Evolutionary conservation across 2,113 vertebrate genomes (phyloP).

Genomic region (Proterorhinus semilunaris): DNA sequence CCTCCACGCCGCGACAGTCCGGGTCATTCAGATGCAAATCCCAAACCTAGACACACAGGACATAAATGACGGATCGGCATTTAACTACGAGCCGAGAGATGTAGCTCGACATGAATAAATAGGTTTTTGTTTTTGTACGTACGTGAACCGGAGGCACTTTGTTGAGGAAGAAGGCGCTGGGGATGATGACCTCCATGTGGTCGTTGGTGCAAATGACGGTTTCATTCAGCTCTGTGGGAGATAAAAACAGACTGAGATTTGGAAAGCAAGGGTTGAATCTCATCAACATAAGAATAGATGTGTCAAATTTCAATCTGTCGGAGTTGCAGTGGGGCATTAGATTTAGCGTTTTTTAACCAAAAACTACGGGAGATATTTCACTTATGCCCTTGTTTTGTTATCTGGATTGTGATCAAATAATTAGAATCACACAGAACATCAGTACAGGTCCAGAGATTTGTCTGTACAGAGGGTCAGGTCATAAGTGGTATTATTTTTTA

Average conservation of each 20-base stretch:
- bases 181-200: slow-evolving; percentile 76
- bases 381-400: too few species aligned
- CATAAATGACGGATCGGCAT: neutral
- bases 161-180: slow-evolving; percentile 73
- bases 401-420: too few species aligned
- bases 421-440: too few species aligned
- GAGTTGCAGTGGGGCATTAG: too few species aligned
- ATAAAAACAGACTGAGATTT: slow-evolving; percentile 8
- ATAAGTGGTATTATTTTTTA: too few species aligned
- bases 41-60: slow-evolving; percentile 62
- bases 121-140: slow-evolving; percentile 31
- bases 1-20: slow-evolving; percentile 66
- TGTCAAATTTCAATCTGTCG: too few species aligned
- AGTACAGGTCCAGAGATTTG: too few species aligned
- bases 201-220: slow-evolving; percentile 76
- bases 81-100: neutral
- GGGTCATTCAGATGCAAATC: slow-evolving; percentile 78
- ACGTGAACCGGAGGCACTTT: slow-evolving; percentile 77
- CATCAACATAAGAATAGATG: too few species aligned
- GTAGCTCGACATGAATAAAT: neutral
- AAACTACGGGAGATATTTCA: neutral
- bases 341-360: too few species aligned
- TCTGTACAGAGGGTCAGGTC: too few species aligned
- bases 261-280: too few species aligned
- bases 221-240: slow-evolving; percentile 75